A percentile compares a stretch with the other conserved stretches of the same genome.
Conservation (phyloP, 2,888 invertebrate species). For the Mesorhabditis sp. region DNA sequence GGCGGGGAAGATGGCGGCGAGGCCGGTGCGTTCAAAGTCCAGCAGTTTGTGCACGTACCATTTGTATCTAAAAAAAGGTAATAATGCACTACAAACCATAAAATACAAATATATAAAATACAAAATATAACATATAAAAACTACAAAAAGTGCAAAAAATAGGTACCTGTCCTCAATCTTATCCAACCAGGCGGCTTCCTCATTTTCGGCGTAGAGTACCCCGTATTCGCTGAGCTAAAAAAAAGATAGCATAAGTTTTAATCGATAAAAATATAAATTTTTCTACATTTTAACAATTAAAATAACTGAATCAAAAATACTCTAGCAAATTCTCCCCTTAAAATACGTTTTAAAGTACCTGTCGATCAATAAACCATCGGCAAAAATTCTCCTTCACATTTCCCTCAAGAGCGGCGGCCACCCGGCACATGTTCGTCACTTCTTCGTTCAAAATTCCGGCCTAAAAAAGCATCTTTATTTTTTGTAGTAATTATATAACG, state of each 20-base stretch:
- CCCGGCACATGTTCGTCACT: conserved; percentile 54
- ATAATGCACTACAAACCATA: too few species aligned
- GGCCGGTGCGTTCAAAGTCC: conserved; percentile 86
- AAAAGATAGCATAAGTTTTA: conserved; percentile 75
- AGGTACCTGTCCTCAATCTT: conserved; percentile 77
- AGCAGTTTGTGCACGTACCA: conserved; percentile 93
- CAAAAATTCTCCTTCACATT: conserved; percentile 47
- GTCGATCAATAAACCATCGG: conserved; percentile 21
- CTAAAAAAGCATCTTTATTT: conserved; percentile 24
- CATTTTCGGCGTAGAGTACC: conserved; percentile 87
- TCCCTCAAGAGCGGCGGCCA: conserved; percentile 51
- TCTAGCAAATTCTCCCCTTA: background rate
- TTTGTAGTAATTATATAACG: background rate
- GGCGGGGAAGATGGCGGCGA: conserved; percentile 77
- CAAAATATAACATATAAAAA: background rate
- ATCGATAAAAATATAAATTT: conserved; percentile 65
- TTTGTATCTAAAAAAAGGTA: conserved; percentile 63
- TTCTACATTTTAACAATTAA: conserved; percentile 4
- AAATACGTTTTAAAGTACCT: background rate
- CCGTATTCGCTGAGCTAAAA: conserved; percentile 84
- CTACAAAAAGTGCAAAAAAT: background rate
- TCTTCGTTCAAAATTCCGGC: conserved; percentile 44
- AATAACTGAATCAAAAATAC: background rate
- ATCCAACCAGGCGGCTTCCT: conserved; percentile 92
- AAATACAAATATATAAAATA: background rate